These are phyloP conservation scores for Enoplosus armatus DNA, from an alignment of 2,797 vertebrate genomes.

Conservation along the genomic window DNA sequence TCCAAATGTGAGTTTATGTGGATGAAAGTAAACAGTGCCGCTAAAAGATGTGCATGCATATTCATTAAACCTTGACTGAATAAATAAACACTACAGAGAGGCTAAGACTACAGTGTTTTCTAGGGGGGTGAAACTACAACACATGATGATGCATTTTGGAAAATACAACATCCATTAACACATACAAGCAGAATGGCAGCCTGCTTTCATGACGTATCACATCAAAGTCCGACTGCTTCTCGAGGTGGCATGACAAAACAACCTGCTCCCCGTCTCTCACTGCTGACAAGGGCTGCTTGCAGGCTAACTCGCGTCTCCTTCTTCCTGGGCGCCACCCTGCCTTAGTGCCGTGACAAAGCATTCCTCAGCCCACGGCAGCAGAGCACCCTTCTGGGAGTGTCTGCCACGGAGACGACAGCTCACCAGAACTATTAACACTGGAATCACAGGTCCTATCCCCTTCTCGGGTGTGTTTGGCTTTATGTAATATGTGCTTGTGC, in stretches of 20 bases:
- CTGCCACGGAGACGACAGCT: slow-evolving; percentile 11
- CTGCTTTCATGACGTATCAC: slow-evolving; percentile 41
- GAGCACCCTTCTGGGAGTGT: slow-evolving; percentile 44
- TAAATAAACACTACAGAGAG: slow-evolving; percentile 41
- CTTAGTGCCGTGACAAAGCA: slow-evolving; percentile 57
- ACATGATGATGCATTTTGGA: slow-evolving; percentile 34
- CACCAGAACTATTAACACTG: neutral
- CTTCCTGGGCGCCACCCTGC: slow-evolving; percentile 41
- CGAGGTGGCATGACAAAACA: slow-evolving; percentile 32
- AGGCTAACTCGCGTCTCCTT: slow-evolving; percentile 11
- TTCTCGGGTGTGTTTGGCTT: neutral
- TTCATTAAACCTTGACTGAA: slow-evolving; percentile 38
- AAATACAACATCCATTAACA: slow-evolving; percentile 27
- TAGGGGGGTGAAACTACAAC: neutral
- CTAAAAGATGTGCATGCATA: slow-evolving; percentile 45
- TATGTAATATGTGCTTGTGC: neutral
- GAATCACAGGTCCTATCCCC: slow-evolving; percentile 20
- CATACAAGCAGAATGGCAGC: slow-evolving; percentile 9
- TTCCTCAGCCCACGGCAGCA: slow-evolving; percentile 49
- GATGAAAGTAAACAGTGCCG: slow-evolving; percentile 40
- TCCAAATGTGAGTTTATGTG: slow-evolving; percentile 20
- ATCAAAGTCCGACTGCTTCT: slow-evolving; percentile 43
- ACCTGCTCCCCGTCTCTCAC: slow-evolving; percentile 37
- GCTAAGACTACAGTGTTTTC: slow-evolving; percentile 3
- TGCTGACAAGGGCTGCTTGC: slow-evolving; percentile 43